Evolutionary conservation across 2,113 vertebrate genomes (phyloP).

Genomic region (Seriola quinqueradiata): DNA sequence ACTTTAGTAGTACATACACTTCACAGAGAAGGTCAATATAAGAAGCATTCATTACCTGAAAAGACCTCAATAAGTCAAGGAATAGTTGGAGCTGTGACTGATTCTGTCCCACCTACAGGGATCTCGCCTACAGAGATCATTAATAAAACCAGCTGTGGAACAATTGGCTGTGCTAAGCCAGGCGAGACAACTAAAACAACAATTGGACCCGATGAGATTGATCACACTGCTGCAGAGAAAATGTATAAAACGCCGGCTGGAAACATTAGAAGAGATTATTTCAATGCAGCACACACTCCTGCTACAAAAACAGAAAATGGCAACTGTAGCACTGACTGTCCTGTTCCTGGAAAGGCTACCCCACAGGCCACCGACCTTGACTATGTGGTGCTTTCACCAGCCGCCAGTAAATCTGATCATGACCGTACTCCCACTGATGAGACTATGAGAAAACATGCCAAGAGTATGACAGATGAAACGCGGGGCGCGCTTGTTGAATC

Average conservation of each 20-base stretch:
- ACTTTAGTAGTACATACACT: background rate
- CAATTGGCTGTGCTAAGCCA: conserved; percentile 25
- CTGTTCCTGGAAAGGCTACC: conserved; percentile 28
- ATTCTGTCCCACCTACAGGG: conserved; percentile 28
- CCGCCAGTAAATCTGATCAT: conserved; percentile 14
- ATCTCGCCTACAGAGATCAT: conserved; percentile 11
- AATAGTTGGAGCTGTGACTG: conserved; percentile 18
- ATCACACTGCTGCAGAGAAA: conserved; percentile 23
- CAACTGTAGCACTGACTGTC: conserved; percentile 22
- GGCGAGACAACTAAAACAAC: conserved; percentile 20
- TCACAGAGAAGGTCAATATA: conserved; percentile 6
- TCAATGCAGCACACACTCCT: conserved; percentile 8
- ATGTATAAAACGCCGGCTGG: conserved; percentile 40
- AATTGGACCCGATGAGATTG: conserved; percentile 32
- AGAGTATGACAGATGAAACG: conserved; percentile 17
- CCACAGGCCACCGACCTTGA: background rate
- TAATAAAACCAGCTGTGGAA: conserved; percentile 43
- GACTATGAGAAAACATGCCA: conserved; percentile 9
- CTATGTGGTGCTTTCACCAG: conserved; percentile 15
- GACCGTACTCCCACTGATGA: background rate
- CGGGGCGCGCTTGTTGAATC: background rate
- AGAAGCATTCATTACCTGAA: conserved; percentile 9
- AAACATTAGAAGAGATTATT: conserved; percentile 10
- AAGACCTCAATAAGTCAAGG: conserved; percentile 47
- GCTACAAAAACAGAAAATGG: conserved; percentile 10